Evolutionary conservation across 2,888 invertebrate species (phyloP).

Genomic region (Acleris laterana): DNA sequence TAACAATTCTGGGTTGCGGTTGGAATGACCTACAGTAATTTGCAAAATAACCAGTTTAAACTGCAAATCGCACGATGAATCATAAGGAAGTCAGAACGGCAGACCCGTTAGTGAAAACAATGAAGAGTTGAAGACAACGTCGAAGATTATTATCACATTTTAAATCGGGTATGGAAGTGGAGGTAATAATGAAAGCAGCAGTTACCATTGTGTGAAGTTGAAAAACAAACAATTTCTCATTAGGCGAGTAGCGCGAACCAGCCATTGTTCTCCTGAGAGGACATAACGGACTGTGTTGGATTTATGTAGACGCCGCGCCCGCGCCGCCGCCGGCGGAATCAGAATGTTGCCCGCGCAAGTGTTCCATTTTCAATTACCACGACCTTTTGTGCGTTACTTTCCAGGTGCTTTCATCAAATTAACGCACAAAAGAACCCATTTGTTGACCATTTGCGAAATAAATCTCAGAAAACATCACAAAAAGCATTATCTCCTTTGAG

Average conservation of each 20-base stretch:
- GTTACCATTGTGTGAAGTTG: constrained; percentile 72
- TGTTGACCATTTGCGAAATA: constrained; percentile 15
- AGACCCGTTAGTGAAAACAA: constrained; percentile 34
- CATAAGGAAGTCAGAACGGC: constrained; percentile 23
- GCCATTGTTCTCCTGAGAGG: constrained; percentile 75
- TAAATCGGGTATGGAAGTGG: constrained; percentile 55
- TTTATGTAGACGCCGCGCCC: constrained; percentile 66
- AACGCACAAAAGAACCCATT: constrained; percentile 26
- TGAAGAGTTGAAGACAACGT: constrained; percentile 39
- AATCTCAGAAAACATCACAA: constrained; percentile 11
- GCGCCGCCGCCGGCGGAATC: constrained; percentile 39
- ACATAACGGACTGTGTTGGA: constrained; percentile 80
- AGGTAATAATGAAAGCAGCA: constrained; percentile 70
- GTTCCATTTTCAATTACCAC: constrained; percentile 33
- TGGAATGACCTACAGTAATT: constrained; percentile 11
- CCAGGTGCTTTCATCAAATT: constrained; percentile 26
- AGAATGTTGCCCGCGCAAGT: constrained; percentile 25
- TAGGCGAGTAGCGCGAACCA: constrained; percentile 75
- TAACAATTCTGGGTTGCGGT: background rate
- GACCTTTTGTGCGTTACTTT: constrained; percentile 27
- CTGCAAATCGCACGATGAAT: constrained; percentile 25
- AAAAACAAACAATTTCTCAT: constrained; percentile 82
- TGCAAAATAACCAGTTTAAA: constrained; percentile 14
- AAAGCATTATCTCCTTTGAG: background rate
- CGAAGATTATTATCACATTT: constrained; percentile 59